Evolutionary conservation across 2,113 vertebrate species (phyloP), one percentile per base, ranked within the genome.

Genomic region (Hyperopisus bebe): DNA sequence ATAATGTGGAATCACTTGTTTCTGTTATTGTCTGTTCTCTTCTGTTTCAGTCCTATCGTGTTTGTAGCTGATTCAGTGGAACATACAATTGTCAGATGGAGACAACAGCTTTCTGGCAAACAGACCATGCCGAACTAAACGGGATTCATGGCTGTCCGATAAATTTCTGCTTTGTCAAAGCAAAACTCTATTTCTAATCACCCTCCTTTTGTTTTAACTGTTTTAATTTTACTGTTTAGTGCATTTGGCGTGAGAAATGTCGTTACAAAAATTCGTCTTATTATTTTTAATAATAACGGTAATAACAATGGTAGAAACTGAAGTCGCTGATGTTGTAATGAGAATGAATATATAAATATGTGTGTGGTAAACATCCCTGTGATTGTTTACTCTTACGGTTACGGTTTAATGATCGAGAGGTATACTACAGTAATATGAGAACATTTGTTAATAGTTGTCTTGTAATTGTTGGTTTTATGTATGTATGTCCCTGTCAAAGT

Each of bases 1-100:
- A 91, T 93, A 95, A 94, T 94, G 94, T 39, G 84, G 91, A 90
- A 88, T 0, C 88, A 82, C 91, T 46, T 86, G 93, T 94, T 94
- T 90, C 89, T 93, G 91, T 39, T 17, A 35, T 80, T 80, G 13
- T 44, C 42, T 58, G 55, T 39, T 47, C 44, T 2, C n/a, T 58
- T 88, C 62, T 88, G 58, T 46, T 42, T 39, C 39, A 35, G 11
- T 74, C n/a, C 44, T 88, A 2, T 55, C 62, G 3, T n/a, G 15
- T 80, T 80, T 80, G 31, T 42, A 80, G 31, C 2, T 48, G 88
- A 46, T 74, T 48, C 62, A 31, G 46, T 70, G 58, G 44, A 74
- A 42, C 62, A 48, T 74, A 88, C 44, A 13, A 48, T 27, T 88
- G 88, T 74, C 50, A 51, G 15, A 21, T 31, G 35, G 46, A 55